phyloP scores from a whole-genome alignment of 64 coral and sea anemone species.

The Cladopsammia gracilis region DNA sequence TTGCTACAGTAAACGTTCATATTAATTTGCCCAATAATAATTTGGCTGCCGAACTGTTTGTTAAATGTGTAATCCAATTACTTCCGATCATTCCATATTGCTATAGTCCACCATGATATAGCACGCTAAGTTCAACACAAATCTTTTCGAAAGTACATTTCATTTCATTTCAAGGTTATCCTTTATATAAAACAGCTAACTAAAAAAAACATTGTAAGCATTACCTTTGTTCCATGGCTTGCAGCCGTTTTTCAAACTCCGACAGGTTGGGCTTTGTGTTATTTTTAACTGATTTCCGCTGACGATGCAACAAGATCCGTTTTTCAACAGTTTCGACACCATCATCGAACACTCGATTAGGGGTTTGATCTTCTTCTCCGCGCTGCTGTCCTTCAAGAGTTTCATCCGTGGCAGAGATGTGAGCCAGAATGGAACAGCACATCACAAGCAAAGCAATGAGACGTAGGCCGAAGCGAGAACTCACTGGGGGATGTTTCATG shows the following conservation, averaged over 20 bases:
- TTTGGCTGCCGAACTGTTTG: too few species aligned
- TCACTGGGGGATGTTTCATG: neutral
- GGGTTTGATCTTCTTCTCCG: neutral
- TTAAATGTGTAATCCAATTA: too few species aligned
- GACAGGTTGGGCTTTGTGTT: neutral
- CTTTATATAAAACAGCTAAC: too few species aligned
- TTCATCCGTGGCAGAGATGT: constrained; percentile 10
- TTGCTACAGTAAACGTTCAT: too few species aligned
- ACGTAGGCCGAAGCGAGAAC: neutral
- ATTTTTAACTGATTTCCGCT: neutral
- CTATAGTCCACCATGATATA: too few species aligned
- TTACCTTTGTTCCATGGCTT: neutral
- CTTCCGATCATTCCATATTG: too few species aligned
- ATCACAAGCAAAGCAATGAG: neutral
- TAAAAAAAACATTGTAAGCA: too few species aligned
- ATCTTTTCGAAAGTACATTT: too few species aligned
- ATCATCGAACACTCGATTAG: neutral
- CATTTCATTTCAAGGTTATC: too few species aligned
- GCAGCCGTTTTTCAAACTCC: neutral
- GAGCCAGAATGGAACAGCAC: neutral
- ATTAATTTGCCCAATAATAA: too few species aligned
- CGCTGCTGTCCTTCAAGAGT: neutral
- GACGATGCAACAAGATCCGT: neutral
- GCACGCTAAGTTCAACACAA: too few species aligned
- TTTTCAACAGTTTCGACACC: neutral